Evolutionary conservation across 2,888 invertebrate genomes (phyloP), one percentile per base, ranked within the genome.

Genomic region (Boloria selene): DNA sequence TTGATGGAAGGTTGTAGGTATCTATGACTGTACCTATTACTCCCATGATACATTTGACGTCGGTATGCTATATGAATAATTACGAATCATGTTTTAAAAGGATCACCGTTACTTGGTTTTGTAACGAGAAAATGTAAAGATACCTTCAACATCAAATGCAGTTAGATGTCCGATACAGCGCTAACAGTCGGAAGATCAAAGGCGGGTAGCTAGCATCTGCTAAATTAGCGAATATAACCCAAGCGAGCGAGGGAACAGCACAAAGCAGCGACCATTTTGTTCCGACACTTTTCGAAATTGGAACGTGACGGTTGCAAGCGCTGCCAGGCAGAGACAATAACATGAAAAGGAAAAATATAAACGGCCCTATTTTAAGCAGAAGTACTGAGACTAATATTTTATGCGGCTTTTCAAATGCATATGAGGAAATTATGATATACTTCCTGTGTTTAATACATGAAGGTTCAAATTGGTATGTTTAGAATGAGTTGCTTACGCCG

Each of bases 291-390:
- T 91, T 92, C 87, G 90, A 92, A 91, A 92, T 92, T 92, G 88
- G 90, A 90, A 92, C 90, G 92, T 92, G 92, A 91, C 90, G 92
- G 90, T 92, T 90, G 90, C 90, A 90, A 91, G 87, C 90, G 89
- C 86, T 89, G 88, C 85, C 82, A 83, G 77, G 82, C 87, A 90
- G 88, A 91, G 91, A 92, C 92, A 92, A 92, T 91, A 88, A 91
- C 87, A 89, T 90, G 90, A 92, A 92, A 92, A 92, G 90, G 90
- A 92, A 92, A 92, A 92, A 92, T 90, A 86, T 91, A 91, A 90
- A 90, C 89, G 90, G 85, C 84, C 87, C 90, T 88, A 88, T 89
- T 90, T 90, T 85, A 88, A 90, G 90, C 87, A 86, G 88, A 81
- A 81, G 81, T 81, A 84, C 78, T 80, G 82, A 84, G 79, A 80